Evolutionary conservation across 2,113 vertebrate genomes (phyloP), one percentile per base, ranked within the genome.

Genomic region (Rhynchomys soricoides): DNA sequence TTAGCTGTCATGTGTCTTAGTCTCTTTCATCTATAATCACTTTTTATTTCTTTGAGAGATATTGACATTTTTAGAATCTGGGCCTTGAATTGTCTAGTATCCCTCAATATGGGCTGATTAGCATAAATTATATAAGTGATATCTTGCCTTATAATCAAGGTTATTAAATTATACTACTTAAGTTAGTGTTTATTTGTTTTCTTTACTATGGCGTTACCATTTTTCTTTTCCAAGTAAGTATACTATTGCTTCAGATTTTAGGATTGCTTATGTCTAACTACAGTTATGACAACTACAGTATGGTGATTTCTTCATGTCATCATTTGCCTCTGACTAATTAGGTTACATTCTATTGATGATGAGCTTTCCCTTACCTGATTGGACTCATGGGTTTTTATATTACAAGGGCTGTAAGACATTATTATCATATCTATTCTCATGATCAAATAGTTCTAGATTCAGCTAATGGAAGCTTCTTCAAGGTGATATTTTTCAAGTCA

Each of bases 161-260:
- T 57, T 81, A 37, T 64, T 87, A 92, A 74, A 31, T 81, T 89
- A 86, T 37, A 95, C 37, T 1, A 1, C n/a, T 62, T 79, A 82
- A 86, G 9, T 62, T 45, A n/a, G 64, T 3, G 31, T 89, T 68
- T 52, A 64, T 48, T 64, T 64, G 26, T 29, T 24, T 75, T 73
- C 40, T 82, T 31, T 26, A 75, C 55, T 81, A 3, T 29, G 43
- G 91, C 75, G 79, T 81, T 52, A 50, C 10, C 37, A 43, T 48
- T 88, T 95, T 85, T 45, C 50, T n/a, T 94, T 71, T 89, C 29
- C 40, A 96, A 90, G 34, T 62, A 90, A 90, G 29, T 71, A 86
- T 64, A 71, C 13, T 29, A 26, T 1, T 73, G 70, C 11, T 71
- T 4, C 4, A 87, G 90, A 86, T 73, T 86, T 86, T 59, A 75